Evolutionary conservation across 2,888 invertebrate species (phyloP).

Genomic region (Meteorus colon): DNA sequence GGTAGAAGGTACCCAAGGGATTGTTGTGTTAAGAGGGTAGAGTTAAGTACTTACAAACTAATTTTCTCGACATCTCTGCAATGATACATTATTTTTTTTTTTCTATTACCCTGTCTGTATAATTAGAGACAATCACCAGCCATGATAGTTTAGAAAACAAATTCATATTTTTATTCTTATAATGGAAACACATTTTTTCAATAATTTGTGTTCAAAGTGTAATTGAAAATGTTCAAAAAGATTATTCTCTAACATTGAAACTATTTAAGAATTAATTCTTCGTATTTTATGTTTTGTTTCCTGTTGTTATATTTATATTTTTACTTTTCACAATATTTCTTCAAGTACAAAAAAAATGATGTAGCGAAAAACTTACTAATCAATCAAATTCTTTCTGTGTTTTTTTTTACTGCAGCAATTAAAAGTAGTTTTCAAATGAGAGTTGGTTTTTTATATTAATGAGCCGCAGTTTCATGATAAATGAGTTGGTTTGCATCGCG

Average conservation of each 20-base stretch:
- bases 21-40: conserved; percentile 38
- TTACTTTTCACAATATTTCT: neutral
- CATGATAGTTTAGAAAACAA: no score
- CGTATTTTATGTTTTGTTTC: no score
- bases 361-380: neutral
- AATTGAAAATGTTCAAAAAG: neutral
- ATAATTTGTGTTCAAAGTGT: neutral
- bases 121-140: no score
- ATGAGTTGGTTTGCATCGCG: conserved; percentile 12
- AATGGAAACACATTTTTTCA: no score
- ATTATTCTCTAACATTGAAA: neutral
- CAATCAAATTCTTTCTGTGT: no score
- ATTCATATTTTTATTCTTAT: no score
- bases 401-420: no score
- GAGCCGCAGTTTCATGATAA: conserved; percentile 5
- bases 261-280: neutral
- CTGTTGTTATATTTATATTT: no score
- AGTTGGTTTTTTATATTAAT: conserved; percentile 15
- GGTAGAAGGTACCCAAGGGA: conserved; percentile 26
- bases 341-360: neutral
- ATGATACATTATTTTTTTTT: conserved; percentile 33
- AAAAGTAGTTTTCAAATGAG: conserved; percentile 1
- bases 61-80: conserved; percentile 49
- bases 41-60: conserved; percentile 53
- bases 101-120: neutral